Evolutionary conservation across 2,113 vertebrate species (phyloP).

Genomic region (Mionectes macconnelli): DNA sequence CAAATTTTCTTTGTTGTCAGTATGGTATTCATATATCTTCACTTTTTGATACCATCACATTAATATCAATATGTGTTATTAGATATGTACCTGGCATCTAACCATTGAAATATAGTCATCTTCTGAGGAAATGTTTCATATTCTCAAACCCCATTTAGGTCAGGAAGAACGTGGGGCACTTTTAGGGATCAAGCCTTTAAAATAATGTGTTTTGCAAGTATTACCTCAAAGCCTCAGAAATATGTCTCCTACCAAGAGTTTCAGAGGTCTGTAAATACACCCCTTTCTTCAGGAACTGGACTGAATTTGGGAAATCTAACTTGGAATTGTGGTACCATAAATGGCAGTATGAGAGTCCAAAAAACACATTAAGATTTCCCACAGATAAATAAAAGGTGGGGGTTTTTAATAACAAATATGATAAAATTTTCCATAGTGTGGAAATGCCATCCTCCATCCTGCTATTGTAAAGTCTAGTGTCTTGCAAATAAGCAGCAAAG

Average conservation of each 20-base stretch:
- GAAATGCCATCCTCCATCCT: background rate
- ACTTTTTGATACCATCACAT: background rate
- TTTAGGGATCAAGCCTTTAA: background rate
- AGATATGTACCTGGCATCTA: background rate
- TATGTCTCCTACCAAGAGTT: background rate
- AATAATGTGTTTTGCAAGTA: background rate
- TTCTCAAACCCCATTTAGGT: background rate
- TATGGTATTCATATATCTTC: background rate
- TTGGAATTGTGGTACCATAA: background rate
- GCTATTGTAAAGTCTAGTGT: background rate
- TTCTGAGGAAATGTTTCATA: background rate
- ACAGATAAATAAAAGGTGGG: background rate
- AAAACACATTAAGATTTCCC: background rate
- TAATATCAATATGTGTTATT: background rate
- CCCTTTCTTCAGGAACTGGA: background rate
- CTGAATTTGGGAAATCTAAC: background rate
- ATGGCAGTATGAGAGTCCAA: background rate
- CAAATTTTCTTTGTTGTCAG: background rate
- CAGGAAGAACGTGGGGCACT: background rate
- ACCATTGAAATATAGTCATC: background rate
- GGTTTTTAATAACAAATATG: background rate
- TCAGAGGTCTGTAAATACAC: background rate
- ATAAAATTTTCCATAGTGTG: background rate
- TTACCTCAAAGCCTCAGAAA: background rate
- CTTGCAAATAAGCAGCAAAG: background rate